Conservation (phyloP, 2,113 vertebrate species). For the Trematomus loennbergii region DNA sequence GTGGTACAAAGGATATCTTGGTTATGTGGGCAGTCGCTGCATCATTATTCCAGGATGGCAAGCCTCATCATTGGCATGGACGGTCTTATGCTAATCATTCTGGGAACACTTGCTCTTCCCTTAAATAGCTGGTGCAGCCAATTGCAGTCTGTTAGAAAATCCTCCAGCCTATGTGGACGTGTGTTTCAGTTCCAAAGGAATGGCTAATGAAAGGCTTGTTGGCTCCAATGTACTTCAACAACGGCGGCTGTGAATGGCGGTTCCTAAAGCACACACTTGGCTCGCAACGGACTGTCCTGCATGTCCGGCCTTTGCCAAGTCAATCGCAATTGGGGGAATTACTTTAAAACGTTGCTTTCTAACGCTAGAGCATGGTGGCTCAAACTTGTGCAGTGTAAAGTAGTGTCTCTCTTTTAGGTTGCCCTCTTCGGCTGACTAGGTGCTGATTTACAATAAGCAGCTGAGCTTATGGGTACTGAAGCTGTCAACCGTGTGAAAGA, state of each 20-base stretch:
- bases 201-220: conserved; percentile 46
- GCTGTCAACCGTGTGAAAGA: conserved; percentile 8
- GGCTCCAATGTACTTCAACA: conserved; percentile 36
- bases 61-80: conserved; percentile 34
- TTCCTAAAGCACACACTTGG: conserved; percentile 19
- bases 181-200: conserved; percentile 51
- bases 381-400: conserved; percentile 13
- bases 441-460: conserved; percentile 19
- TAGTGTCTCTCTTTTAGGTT: not conserved
- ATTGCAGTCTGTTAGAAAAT: conserved; percentile 60
- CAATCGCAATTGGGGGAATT: conserved; percentile 2
- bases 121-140: conserved; percentile 54
- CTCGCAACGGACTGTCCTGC: not conserved
- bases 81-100: conserved; percentile 46
- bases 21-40: conserved; percentile 20
- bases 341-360: conserved; percentile 14
- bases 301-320: not conserved
- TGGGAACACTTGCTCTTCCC: conserved; percentile 33
- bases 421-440: conserved; percentile 1
- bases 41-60: conserved; percentile 51
- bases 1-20: conserved; percentile 47
- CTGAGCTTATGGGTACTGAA: not conserved
- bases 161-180: conserved; percentile 53
- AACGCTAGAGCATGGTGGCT: not conserved
- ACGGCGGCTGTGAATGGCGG: conserved; percentile 8